A percentile compares a stretch with the other conserved stretches of the same genome.
These are phyloP conservation scores for Papilio dardanus DNA, from an alignment of 1,140 invertebrate species.

Conservation along the genomic window DNA sequence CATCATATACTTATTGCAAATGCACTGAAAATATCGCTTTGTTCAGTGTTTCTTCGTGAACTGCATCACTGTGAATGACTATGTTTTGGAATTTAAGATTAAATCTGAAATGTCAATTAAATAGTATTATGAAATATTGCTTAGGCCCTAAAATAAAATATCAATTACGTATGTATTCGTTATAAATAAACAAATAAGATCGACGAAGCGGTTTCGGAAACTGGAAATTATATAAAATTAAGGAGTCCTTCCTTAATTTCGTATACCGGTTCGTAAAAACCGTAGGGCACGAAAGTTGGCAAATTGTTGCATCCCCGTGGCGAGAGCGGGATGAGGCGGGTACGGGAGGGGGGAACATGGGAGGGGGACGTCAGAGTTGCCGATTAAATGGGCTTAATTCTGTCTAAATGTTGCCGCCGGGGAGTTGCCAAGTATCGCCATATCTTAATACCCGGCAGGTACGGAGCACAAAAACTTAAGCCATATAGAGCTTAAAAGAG, in stretches of 20 bases:
- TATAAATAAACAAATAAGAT: slow-evolving; percentile 12
- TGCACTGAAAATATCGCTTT: not conserved
- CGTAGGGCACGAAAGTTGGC: slow-evolving; percentile 16
- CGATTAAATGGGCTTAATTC: slow-evolving; percentile 79
- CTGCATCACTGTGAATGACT: too few relatives aligned
- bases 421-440: slow-evolving; percentile 47
- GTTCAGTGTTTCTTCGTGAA: not conserved
- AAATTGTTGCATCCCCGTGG: slow-evolving; percentile 12
- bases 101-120: too few relatives aligned
- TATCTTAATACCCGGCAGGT: not conserved
- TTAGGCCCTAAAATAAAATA: too few relatives aligned
- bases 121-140: too few relatives aligned
- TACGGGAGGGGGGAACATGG: slow-evolving; percentile 43
- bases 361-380: slow-evolving; percentile 57
- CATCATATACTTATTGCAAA: not conserved
- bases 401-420: slow-evolving; percentile 71
- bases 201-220: not conserved
- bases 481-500: not conserved
- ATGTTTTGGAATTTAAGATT: too few relatives aligned
- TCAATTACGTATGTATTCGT: not conserved
- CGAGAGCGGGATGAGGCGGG: not conserved
- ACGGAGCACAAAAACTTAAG: not conserved
- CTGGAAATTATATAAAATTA: slow-evolving; percentile 15
- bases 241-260: slow-evolving; percentile 15
- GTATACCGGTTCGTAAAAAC: slow-evolving; percentile 15